A percentile compares a stretch with the other conserved stretches of the same genome.
Conservation (phyloP, 1,140 invertebrate species). For the Bombyx mandarina region DNA sequence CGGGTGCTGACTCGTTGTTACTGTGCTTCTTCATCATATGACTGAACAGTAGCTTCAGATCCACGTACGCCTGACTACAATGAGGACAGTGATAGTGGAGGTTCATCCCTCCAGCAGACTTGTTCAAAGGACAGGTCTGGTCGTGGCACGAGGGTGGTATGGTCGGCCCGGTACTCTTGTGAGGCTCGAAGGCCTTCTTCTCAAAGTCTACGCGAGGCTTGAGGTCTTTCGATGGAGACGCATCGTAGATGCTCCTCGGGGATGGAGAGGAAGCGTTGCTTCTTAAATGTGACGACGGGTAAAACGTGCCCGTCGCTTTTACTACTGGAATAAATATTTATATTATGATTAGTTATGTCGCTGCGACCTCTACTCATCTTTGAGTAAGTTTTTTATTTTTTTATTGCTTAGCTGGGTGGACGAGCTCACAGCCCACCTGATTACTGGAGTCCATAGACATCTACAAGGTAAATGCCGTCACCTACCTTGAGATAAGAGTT, state of each 20-base stretch:
- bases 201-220: slow-evolving; percentile 51
- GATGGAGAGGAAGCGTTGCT: slow-evolving; percentile 52
- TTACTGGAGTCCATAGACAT: too few species aligned
- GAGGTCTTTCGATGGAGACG: slow-evolving; percentile 54
- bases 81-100: slow-evolving; percentile 61
- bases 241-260: slow-evolving; percentile 54
- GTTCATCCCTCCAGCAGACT: slow-evolving; percentile 56
- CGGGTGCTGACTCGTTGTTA: slow-evolving; percentile 43
- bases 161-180: slow-evolving; percentile 42
- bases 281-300: slow-evolving; percentile 85
- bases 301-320: slow-evolving; percentile 94
- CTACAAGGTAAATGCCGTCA: too few species aligned
- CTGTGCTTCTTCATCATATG: slow-evolving; percentile 66
- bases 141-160: slow-evolving; percentile 59
- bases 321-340: slow-evolving; percentile 82
- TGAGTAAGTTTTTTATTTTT: too few species aligned
- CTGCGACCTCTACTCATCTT: too few species aligned
- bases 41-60: slow-evolving; percentile 54
- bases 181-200: slow-evolving; percentile 40
- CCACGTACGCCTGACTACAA: slow-evolving; percentile 59
- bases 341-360: neutral
- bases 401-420: too few species aligned
- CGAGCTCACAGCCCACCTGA: too few species aligned
- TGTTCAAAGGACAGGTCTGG: slow-evolving; percentile 54
- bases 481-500: too few species aligned